Evolutionary conservation across 2,888 invertebrate genomes (phyloP).

Genomic region (Macrosoma leucophasiata): DNA sequence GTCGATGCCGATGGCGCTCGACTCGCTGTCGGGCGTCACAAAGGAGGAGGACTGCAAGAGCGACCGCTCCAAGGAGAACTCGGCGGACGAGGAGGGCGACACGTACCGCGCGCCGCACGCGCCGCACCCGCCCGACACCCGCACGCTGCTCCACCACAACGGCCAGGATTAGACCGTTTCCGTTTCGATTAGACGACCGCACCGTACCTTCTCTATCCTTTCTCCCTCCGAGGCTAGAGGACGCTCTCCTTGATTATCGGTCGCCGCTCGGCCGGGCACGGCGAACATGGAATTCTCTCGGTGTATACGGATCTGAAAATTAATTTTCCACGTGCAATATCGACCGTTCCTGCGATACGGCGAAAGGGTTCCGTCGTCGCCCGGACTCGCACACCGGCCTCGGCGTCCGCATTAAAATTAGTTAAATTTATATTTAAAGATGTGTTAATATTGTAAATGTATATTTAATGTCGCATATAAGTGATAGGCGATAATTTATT

Average conservation of each 20-base stretch:
- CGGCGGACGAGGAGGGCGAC: conserved; percentile 75
- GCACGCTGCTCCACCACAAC: conserved; percentile 84
- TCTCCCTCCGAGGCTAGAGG: conserved; percentile 7
- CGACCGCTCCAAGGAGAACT: conserved; percentile 77
- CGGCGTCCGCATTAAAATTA: conserved; percentile 60
- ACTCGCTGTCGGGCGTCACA: conserved; percentile 65
- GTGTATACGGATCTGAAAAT: conserved; percentile 34
- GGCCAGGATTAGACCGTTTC: conserved; percentile 80
- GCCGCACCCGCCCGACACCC: conserved; percentile 76
- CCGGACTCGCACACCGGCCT: conserved; percentile 47
- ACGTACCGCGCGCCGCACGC: conserved; percentile 68
- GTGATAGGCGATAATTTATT: conserved; percentile 64
- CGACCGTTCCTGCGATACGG: conserved; percentile 22
- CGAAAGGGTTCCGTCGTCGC: conserved; percentile 8
- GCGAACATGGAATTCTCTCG: conserved; percentile 47
- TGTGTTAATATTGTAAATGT: conserved; percentile 74
- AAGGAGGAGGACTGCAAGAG: conserved; percentile 81
- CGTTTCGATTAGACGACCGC: conserved; percentile 16
- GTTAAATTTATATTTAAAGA: conserved; percentile 72
- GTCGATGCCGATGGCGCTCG: conserved; percentile 72
- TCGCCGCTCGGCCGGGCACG: conserved; percentile 24
- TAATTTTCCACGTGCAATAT: conserved; percentile 31
- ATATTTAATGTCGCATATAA: conserved; percentile 60
- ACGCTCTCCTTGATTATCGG: too few relatives aligned
- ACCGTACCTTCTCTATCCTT: conserved; percentile 19